Evolutionary conservation across 1,140 invertebrate genomes (phyloP).

Genomic region (Samia ricini): DNA sequence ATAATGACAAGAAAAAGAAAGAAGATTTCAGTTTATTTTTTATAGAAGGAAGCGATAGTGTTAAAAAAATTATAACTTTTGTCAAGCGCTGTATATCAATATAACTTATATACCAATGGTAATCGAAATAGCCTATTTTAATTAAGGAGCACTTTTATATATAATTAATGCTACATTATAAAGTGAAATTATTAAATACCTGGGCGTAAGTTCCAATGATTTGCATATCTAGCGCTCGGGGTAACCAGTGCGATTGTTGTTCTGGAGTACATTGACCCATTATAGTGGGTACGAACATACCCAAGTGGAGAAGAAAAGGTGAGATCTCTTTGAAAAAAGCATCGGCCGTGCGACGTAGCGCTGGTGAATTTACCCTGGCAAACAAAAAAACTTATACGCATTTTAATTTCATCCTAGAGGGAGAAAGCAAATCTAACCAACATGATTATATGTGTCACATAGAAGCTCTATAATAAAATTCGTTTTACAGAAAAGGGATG

Average conservation of each 20-base stretch:
- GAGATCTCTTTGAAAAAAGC: slow-evolving; percentile 63
- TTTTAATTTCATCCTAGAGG: no score
- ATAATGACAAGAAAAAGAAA: no score
- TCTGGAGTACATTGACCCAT: slow-evolving; percentile 91
- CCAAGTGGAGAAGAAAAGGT: slow-evolving; percentile 84
- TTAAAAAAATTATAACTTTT: no score
- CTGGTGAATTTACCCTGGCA: slow-evolving; percentile 26
- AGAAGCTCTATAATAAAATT: no score
- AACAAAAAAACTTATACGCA: slow-evolving; percentile 3
- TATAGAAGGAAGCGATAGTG: no score
- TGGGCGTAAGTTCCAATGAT: slow-evolving; percentile 96
- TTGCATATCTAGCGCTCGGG: slow-evolving; percentile 86
- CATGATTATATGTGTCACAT: no score
- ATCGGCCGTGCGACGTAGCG: slow-evolving; percentile 45
- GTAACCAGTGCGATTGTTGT: slow-evolving; percentile 91
- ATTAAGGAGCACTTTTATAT: neutral
- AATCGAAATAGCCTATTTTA: neutral
- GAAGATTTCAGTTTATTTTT: no score
- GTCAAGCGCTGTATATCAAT: no score
- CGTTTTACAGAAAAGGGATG: no score
- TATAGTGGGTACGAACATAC: slow-evolving; percentile 95
- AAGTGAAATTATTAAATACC: slow-evolving; percentile 60
- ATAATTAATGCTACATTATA: neutral
- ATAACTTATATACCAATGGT: no score
- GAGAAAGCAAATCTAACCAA: no score